Base-by-base conservation (phyloP, 2,888 invertebrate genomes). In the Barypeithes pellucidus region DNA sequence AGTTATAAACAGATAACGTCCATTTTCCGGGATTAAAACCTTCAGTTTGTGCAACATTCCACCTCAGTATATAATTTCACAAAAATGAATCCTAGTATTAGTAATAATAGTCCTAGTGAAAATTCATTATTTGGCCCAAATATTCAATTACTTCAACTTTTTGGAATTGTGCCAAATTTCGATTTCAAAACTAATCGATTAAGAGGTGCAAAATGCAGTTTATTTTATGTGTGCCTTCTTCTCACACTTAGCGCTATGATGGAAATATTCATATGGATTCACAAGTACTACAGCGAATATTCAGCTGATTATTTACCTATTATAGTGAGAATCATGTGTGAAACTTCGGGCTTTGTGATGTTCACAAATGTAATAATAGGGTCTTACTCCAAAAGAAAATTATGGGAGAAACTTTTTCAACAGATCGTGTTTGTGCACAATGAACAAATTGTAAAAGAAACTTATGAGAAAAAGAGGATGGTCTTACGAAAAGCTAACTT, bases 181-280 rank as follows among this genome's bases (percentile, higher is more conserved):
- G 66, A 74, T 57, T 74, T 70, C 14, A 22, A 52, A 22, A 70
- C 43, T 0, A 74, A 74, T 41, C 70, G 74, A 11, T 39, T 74
- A 14, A 52, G 60, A 18, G 18, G 41, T 4, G 36, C 45, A 41
- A 67, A 43, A 45, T 70, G 52, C 16, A 52, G 62, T 41, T 24
- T 74, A 18, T n/a, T 61, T 14, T 70, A 74, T 16, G 45, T 52
- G 12, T 54, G 70, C 5, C 9, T 74, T 12, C 57, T 74, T 22
- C 22, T 70, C 0, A 47, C 33, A 5, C 12, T 70, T 2, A 70
- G 70, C 4, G 9, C 33, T 4, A 14, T 29, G 9, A 70, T 74
- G 74, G 74, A 74, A 61, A 20, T 74, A 12, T 74, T 67, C 52
- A 74, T 74, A 24, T 74, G 74, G 74, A 39, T 70, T 9, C 66